A percentile compares a stretch with the other conserved stretches of the same genome.
phyloP scores from a whole-genome alignment of 2,888 invertebrate species.

The Platynereis dumerilii region DNA sequence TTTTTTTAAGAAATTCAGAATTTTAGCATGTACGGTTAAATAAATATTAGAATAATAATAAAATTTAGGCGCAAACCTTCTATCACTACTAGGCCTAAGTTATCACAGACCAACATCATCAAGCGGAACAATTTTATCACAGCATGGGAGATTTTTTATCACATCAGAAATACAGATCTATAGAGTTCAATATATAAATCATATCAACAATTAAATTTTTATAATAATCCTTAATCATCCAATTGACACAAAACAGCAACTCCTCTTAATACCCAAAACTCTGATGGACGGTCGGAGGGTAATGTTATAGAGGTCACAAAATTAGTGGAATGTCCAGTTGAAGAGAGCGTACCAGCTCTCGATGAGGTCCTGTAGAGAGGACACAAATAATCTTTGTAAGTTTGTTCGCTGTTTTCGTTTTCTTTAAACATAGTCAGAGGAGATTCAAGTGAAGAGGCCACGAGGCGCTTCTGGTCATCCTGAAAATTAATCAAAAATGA shows the following conservation, averaged over 20 bases:
- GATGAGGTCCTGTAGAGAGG: conserved; percentile 61
- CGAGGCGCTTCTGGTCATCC: conserved; percentile 16
- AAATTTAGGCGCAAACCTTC: no score
- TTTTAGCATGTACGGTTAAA: no score
- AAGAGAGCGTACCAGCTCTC: conserved; percentile 59
- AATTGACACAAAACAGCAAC: conserved; percentile 60
- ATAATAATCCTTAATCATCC: conserved; percentile 11
- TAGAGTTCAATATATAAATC: no score
- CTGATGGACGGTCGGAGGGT: conserved; percentile 47
- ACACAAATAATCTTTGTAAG: conserved; percentile 49
- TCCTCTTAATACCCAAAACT: conserved; percentile 61
- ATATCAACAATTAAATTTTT: no score
- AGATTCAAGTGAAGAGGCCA: conserved; percentile 24
- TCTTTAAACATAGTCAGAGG: conserved; percentile 33
- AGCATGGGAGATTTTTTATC: no score
- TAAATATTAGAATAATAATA: no score
- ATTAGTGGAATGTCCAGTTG: conserved; percentile 62
- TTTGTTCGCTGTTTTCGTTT: background rate
- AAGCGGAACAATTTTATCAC: no score
- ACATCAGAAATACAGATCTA: no score
- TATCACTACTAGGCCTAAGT: no score
- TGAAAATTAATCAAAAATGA: conserved; percentile 1
- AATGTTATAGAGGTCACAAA: conserved; percentile 59
- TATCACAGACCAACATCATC: no score
- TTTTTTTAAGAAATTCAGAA: no score